Evolutionary conservation across 2,888 invertebrate genomes (phyloP).

Genomic region (Drosophila anceps): DNA sequence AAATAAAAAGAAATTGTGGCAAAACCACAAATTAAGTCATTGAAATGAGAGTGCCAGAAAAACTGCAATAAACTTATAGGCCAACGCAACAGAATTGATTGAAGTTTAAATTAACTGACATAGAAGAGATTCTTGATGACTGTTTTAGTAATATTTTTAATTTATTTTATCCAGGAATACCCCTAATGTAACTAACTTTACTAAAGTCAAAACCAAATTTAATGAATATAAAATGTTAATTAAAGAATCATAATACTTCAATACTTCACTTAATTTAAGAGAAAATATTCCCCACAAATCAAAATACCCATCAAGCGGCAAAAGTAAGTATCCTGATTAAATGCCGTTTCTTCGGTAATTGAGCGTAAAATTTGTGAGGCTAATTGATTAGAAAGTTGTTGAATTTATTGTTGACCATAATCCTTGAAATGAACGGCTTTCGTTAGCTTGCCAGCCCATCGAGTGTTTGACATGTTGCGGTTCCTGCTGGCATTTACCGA

Average conservation of each 20-base stretch:
- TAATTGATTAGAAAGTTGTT: slow-evolving; percentile 63
- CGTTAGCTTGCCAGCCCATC: background rate
- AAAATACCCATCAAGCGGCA: background rate
- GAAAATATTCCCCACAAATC: background rate
- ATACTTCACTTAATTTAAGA: background rate
- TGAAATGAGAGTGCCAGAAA: slow-evolving; percentile 21
- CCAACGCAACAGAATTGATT: background rate
- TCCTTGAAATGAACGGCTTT: background rate
- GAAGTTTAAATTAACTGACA: background rate
- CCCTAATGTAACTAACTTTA: background rate
- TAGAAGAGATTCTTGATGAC: too few species aligned
- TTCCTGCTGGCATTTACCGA: slow-evolving; percentile 41
- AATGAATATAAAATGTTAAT: background rate
- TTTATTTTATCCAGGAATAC: background rate
- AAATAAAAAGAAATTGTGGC: slow-evolving; percentile 13
- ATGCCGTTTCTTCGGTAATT: slow-evolving; percentile 39
- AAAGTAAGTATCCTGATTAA: slow-evolving; percentile 26
- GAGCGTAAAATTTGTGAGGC: slow-evolving; percentile 66
- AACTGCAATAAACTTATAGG: background rate
- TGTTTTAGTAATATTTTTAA: background rate
- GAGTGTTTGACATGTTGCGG: slow-evolving; percentile 28
- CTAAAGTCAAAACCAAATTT: background rate
- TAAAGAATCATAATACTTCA: background rate
- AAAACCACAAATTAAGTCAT: slow-evolving; percentile 43
- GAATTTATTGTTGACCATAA: slow-evolving; percentile 50